Evolutionary conservation across 1,140 invertebrate species (phyloP).

Genomic region (Triops longicaudatus): DNA sequence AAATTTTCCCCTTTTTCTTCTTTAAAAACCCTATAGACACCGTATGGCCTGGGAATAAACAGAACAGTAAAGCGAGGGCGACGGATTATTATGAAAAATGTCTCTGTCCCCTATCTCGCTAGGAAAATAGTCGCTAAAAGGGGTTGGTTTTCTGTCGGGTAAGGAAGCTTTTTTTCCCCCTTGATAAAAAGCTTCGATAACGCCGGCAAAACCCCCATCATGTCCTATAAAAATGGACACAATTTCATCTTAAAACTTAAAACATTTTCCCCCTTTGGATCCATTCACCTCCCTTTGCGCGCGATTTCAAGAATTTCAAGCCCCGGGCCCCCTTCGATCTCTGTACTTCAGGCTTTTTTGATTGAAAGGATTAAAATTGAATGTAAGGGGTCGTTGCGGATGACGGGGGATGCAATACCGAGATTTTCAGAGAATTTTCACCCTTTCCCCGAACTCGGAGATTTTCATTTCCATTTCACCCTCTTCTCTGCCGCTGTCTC

Average conservation of each 20-base stretch:
- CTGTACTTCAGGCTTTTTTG: not conserved
- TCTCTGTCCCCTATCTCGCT: not conserved
- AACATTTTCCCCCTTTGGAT: not conserved
- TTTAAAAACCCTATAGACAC: not conserved
- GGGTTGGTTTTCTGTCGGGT: not conserved
- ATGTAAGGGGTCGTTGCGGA: not conserved
- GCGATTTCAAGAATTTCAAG: not conserved
- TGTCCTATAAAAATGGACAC: not conserved
- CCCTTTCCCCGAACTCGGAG: not conserved
- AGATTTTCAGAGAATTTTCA: not conserved
- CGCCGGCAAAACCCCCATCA: not conserved
- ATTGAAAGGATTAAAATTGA: conserved; percentile 16
- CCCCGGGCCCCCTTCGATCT: not conserved
- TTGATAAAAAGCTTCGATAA: conserved; percentile 15
- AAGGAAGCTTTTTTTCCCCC: not conserved
- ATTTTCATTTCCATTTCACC: conserved; percentile 8
- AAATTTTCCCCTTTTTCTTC: conserved; percentile 12
- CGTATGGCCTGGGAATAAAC: not conserved
- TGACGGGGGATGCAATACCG: not conserved
- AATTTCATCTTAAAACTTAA: conserved; percentile 9
- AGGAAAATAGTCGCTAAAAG: not conserved
- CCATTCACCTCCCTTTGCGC: not conserved
- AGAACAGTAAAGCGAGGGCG: not conserved
- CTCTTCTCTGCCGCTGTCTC: not conserved
- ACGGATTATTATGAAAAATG: conserved; percentile 15